These are phyloP conservation scores for Cossypha dichroa DNA, from an alignment of 2,797 vertebrate species.

Conservation along the genomic window DNA sequence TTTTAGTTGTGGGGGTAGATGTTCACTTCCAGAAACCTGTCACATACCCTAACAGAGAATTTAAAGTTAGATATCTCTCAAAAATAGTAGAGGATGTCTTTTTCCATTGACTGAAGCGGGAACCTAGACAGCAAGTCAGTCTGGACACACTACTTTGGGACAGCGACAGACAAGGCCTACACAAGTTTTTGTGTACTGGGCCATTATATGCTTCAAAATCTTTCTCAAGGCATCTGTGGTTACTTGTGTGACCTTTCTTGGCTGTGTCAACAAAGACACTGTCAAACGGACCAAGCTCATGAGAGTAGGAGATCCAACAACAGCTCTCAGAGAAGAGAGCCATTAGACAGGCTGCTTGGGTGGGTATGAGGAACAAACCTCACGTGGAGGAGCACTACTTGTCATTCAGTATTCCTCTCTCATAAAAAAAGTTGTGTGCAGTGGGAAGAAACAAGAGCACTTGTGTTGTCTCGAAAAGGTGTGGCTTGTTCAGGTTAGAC, in stretches of 20 bases:
- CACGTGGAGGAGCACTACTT: background rate
- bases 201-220: background rate
- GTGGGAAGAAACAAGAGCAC: background rate
- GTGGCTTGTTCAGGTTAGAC: background rate
- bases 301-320: background rate
- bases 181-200: background rate
- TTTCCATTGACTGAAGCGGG: background rate
- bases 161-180: background rate
- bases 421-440: background rate
- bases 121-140: background rate
- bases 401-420: background rate
- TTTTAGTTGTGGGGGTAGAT: background rate
- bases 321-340: background rate
- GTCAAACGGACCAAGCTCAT: background rate
- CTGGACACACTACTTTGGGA: background rate
- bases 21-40: background rate
- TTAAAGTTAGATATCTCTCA: background rate
- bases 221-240: background rate
- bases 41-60: background rate
- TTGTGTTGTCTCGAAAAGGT: background rate
- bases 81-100: background rate
- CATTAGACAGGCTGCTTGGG: background rate
- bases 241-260: background rate
- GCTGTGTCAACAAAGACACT: background rate
- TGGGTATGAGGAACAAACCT: background rate